A percentile compares a stretch with the other conserved stretches of the same genome.
Conservation (phyloP, 2,797 vertebrate genomes). For the Neostethus bicornis region DNA sequence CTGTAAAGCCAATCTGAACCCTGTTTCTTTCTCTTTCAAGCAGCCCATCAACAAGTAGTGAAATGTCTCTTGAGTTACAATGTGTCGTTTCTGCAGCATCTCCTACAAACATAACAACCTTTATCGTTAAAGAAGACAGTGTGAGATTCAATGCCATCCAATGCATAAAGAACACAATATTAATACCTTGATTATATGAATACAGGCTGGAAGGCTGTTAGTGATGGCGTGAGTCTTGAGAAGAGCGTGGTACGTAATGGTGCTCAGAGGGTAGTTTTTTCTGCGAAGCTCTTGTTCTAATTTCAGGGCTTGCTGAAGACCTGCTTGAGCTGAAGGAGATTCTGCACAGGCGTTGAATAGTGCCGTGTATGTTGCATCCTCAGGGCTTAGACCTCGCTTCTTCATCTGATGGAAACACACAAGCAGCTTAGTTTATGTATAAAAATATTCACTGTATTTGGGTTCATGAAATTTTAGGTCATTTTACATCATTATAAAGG, state of each 20-base stretch:
- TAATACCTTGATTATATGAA: conserved; percentile 86
- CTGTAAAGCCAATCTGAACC: conserved; percentile 90
- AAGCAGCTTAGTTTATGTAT: background rate
- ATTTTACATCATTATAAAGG: conserved; percentile 90
- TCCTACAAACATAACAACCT: conserved; percentile 78
- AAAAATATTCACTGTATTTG: background rate
- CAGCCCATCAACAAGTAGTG: conserved; percentile 92
- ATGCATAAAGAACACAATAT: background rate
- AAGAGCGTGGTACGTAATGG: conserved; percentile 88
- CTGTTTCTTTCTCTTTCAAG: conserved; percentile 84
- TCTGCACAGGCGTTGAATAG: conserved; percentile 94
- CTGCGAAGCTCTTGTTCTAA: conserved; percentile 86
- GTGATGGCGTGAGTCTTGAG: conserved; percentile 87
- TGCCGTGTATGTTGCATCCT: conserved; percentile 90
- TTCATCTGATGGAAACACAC: conserved; percentile 85
- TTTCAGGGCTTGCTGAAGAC: conserved; percentile 85
- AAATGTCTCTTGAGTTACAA: conserved; percentile 86
- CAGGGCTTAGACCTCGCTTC: conserved; percentile 84
- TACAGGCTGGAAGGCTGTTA: conserved; percentile 85
- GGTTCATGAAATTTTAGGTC: background rate
- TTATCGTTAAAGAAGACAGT: background rate
- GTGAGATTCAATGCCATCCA: background rate
- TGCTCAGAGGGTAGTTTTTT: conserved; percentile 81
- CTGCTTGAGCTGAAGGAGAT: conserved; percentile 84
- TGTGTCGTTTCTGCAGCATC: conserved; percentile 85